Conservation (phyloP, 1,140 invertebrate species). For the Leptopilina boulardi region DNA sequence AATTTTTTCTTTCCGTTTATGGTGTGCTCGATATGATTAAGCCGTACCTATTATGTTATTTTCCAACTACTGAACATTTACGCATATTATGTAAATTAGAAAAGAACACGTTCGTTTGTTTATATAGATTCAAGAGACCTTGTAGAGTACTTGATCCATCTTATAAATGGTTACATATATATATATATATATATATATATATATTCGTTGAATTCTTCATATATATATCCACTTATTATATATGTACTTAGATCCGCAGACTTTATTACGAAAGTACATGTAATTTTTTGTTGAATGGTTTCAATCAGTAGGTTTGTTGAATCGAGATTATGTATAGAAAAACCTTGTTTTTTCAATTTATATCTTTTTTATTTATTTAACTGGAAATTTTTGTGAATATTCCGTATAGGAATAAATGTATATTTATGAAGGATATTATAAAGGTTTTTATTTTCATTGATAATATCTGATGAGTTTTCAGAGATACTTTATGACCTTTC, state of each 20-base stretch:
- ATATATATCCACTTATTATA: not conserved
- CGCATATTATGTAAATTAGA: constrained; percentile 4
- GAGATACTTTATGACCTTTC: not conserved
- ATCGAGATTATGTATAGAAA: not conserved
- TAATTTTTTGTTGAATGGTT: not conserved
- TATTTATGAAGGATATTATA: too few species aligned
- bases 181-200: too few species aligned
- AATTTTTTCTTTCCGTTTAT: constrained; percentile 11
- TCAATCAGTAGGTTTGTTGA: not conserved
- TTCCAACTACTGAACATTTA: constrained; percentile 3
- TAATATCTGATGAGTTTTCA: not conserved
- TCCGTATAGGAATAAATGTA: not conserved
- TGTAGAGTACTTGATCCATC: not conserved
- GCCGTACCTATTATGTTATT: not conserved
- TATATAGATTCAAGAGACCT: not conserved
- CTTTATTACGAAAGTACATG: not conserved
- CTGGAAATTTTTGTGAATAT: not conserved
- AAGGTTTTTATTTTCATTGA: not conserved
- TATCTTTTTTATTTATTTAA: too few species aligned
- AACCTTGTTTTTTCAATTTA: not conserved
- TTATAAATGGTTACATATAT: not conserved
- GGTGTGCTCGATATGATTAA: not conserved
- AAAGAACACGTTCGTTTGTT: not conserved
- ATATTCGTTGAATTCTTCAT: not conserved
- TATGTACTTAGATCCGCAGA: not conserved